A percentile compares a stretch with the other conserved stretches of the same genome.
Evolutionary conservation across 2,113 vertebrate genomes (phyloP).

Genomic region (Cinclus cinclus): DNA sequence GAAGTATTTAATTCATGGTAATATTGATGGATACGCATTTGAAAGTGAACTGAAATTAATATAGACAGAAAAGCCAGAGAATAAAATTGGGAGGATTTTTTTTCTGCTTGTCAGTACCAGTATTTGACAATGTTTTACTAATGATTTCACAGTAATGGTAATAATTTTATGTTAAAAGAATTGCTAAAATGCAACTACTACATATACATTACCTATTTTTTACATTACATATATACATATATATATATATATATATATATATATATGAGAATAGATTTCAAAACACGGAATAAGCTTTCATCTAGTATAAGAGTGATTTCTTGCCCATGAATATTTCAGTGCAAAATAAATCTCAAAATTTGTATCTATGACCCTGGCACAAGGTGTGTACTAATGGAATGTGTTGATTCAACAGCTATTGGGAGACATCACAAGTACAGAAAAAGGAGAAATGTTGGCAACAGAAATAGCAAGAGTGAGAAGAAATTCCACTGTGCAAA

Average conservation of each 20-base stretch:
- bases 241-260: not conserved
- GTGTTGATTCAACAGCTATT: not conserved
- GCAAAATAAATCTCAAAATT: not conserved
- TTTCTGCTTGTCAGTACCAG: not conserved
- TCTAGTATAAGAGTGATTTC: not conserved
- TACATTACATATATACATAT: not conserved
- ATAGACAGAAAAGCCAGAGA: not conserved
- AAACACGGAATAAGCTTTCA: not conserved
- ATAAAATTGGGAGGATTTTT: not conserved
- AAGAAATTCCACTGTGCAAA: not conserved
- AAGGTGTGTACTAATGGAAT: not conserved
- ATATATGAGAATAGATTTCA: not conserved
- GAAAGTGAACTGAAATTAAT: not conserved
- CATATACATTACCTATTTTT: no score
- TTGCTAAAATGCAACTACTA: not conserved
- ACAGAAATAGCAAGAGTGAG: not conserved
- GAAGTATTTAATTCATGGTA: not conserved
- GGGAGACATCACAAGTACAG: not conserved
- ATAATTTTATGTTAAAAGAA: not conserved
- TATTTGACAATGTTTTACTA: not conserved
- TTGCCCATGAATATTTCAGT: not conserved
- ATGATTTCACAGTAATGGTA: not conserved
- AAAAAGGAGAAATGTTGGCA: not conserved
- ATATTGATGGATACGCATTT: not conserved
- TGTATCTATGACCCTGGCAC: not conserved